Evolutionary conservation across 2,888 invertebrate genomes (phyloP), one percentile per base, ranked within the genome.

Genomic region (Sphaeridia pumilis): DNA sequence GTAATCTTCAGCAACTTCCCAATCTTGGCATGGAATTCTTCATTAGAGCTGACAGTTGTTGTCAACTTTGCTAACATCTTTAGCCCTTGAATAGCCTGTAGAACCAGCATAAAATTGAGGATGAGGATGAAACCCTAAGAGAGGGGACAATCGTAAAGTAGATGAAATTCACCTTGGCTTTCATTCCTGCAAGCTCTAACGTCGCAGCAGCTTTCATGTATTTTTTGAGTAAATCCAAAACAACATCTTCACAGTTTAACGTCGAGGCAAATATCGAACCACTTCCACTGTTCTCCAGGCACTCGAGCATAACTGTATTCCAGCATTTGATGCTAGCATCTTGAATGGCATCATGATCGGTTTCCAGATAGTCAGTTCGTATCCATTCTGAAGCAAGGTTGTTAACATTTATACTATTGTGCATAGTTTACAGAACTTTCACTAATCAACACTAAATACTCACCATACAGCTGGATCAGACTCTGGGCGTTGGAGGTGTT

Each of bases 331-430:
- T 31, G 5, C 46, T 25, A n/a, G 46, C 46, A 7, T 46, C 26
- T 17, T 52, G 52, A 10, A 52, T 36, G n/a, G 46, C 46, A n/a
- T 52, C 52, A 28, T 52, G 52, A 4, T 27, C 36, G 26, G 46
- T 26, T 4, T 4, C 21, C 5, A 52, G 5, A n/a, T 52, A 46
- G 14, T 28, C 31, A 1, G 38, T 52, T 28, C 41, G 20, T 31
- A 52, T 46, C 52, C 52, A 52, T 10, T 21, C 52, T 52, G 22
- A 1, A 51, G 35, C 2, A 41, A n/a, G n/a, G n/a, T n/a, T n/a
- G n/a, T n/a, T n/a, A n/a, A n/a, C n/a, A n/a, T n/a, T n/a, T n/a
- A n/a, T n/a, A n/a, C n/a, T n/a, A n/a, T n/a, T n/a, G n/a, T n/a
- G n/a, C n/a, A n/a, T n/a, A n/a, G n/a, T n/a, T n/a, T n/a, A n/a